phyloP scores from a whole-genome alignment of 2,797 vertebrate species.

The Lagodon rhomboides region DNA sequence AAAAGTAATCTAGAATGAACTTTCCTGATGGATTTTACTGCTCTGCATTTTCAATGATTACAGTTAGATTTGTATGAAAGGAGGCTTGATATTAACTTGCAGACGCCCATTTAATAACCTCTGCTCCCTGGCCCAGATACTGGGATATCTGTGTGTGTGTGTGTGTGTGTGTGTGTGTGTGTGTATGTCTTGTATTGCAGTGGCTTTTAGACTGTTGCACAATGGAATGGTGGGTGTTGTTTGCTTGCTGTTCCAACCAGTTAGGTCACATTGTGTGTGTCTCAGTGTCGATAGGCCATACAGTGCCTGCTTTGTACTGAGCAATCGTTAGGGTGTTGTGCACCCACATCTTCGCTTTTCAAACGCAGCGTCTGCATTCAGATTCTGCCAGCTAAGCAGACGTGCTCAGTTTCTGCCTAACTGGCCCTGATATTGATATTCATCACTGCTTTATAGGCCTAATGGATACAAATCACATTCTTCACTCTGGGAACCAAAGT shows the following conservation, averaged over 20 bases:
- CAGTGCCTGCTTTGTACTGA: conserved; percentile 53
- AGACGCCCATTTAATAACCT: background rate
- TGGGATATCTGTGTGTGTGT: background rate
- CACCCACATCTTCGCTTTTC: conserved; percentile 1
- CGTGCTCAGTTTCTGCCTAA: conserved; percentile 29
- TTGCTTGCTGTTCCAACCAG: conserved; percentile 63
- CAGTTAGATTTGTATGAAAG: background rate
- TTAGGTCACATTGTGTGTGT: conserved; percentile 65
- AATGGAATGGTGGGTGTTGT: conserved; percentile 58
- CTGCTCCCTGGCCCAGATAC: background rate
- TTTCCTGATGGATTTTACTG: background rate
- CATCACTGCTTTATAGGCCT: background rate
- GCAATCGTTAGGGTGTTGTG: conserved; percentile 21
- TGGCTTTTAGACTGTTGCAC: conserved; percentile 62
- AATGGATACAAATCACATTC: background rate
- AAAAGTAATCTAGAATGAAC: background rate
- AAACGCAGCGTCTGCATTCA: conserved; percentile 9
- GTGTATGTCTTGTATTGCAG: conserved; percentile 42
- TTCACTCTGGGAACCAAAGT: background rate
- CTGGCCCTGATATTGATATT: background rate
- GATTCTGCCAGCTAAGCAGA: conserved; percentile 2
- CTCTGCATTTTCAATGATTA: background rate
- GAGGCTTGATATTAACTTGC: background rate
- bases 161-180: background rate
- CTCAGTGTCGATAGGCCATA: conserved; percentile 13